Evolutionary conservation across 2,888 invertebrate species (phyloP).

Genomic region (Dolomedes plantarius): DNA sequence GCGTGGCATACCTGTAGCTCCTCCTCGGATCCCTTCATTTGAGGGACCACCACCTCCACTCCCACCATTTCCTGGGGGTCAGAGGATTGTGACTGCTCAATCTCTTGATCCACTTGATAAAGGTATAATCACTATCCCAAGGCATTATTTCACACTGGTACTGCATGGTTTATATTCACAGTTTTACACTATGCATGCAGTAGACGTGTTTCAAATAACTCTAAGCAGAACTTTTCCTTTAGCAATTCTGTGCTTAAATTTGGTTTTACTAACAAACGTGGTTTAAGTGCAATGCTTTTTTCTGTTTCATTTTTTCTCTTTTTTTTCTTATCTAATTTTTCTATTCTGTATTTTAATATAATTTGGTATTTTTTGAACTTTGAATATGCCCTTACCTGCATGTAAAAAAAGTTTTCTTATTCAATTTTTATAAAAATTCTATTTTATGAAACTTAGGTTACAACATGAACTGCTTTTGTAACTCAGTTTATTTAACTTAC

Average conservation of each 20-base stretch:
- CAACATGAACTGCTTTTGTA: no score
- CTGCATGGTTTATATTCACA: slow-evolving; percentile 64
- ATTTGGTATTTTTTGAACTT: no score
- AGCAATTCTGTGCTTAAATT: not conserved
- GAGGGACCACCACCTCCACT: slow-evolving; percentile 77
- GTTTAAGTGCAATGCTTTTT: no score
- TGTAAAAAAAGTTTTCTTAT: no score
- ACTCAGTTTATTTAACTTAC: no score
- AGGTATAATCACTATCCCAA: slow-evolving; percentile 69
- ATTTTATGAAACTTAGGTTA: no score
- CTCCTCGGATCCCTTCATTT: slow-evolving; percentile 86
- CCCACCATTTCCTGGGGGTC: slow-evolving; percentile 72
- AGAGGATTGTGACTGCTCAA: slow-evolving; percentile 74
- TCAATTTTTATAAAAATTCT: no score
- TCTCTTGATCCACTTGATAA: slow-evolving; percentile 74
- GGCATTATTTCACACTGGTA: slow-evolving; percentile 26
- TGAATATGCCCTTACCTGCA: no score
- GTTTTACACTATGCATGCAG: slow-evolving; percentile 61
- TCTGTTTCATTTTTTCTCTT: not conserved
- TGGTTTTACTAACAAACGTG: slow-evolving; percentile 1
- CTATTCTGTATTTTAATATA: not conserved
- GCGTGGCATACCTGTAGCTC: slow-evolving; percentile 89
- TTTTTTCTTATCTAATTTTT: not conserved
- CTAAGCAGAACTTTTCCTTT: not conserved
- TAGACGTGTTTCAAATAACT: slow-evolving; percentile 44